These are phyloP conservation scores for Pitta sordida DNA, from an alignment of 2,113 vertebrate species.

Conservation along the genomic window DNA sequence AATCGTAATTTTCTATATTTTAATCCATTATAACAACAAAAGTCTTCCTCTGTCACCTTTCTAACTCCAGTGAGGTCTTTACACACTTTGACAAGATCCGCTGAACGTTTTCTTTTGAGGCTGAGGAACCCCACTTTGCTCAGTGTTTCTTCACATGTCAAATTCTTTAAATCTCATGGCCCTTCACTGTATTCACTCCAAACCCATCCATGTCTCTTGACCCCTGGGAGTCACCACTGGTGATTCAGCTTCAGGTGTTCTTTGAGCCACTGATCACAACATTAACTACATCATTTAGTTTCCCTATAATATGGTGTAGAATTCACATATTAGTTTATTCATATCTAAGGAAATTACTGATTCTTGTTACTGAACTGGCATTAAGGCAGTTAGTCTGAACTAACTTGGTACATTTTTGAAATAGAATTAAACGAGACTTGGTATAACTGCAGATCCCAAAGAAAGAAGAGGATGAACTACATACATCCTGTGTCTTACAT, in stretches of 20 bases:
- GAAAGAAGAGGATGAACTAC: not conserved
- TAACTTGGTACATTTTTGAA: not conserved
- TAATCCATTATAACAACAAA: not conserved
- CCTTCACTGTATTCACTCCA: not conserved
- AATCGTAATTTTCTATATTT: not conserved
- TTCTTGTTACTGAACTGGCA: no score
- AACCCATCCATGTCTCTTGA: accelerated
- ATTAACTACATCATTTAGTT: not conserved
- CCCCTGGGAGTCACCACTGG: not conserved
- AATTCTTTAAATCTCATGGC: not conserved
- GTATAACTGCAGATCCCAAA: not conserved
- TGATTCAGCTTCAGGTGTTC: not conserved
- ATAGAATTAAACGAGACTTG: not conserved
- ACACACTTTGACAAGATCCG: not conserved
- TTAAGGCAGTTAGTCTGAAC: not conserved
- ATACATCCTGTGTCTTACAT: not conserved
- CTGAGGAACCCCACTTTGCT: not conserved
- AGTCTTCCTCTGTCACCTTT: not conserved
- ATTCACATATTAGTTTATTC: not conserved
- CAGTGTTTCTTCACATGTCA: not conserved
- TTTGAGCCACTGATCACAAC: not conserved
- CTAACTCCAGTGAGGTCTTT: not conserved
- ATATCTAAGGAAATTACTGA: not conserved
- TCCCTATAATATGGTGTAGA: not conserved
- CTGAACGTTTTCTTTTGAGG: not conserved